A percentile compares a stretch with the other conserved stretches of the same genome.
These are phyloP conservation scores for Ephydatia muelleri DNA, from an alignment of 37 sponge, comb jelly and placozoan species.

Conservation along the genomic window DNA sequence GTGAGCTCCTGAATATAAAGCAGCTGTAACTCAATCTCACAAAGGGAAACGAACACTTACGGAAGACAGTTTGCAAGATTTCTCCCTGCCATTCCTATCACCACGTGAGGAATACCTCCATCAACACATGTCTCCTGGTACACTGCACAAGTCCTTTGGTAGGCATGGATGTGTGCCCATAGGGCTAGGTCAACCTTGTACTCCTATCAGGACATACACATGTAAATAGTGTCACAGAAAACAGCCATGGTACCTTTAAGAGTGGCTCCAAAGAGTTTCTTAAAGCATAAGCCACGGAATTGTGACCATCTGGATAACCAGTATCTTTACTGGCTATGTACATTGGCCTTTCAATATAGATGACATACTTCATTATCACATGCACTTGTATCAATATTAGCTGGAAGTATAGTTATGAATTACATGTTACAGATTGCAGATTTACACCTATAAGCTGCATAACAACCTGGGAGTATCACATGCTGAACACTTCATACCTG, in stretches of 20 bases:
- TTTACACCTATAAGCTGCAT: not conserved
- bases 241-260: conserved; percentile 25
- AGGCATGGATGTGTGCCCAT: conserved; percentile 85
- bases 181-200: conserved; percentile 68
- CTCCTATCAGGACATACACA: conserved; percentile 1
- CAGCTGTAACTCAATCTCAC: not conserved
- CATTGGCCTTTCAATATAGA: conserved; percentile 75
- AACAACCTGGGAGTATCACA: not conserved
- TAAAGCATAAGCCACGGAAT: conserved; percentile 32
- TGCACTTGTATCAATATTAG: conserved; percentile 19
- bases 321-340: conserved; percentile 62
- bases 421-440: not conserved
- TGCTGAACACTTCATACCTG: conserved; percentile 32
- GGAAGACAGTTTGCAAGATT: conserved; percentile 2
- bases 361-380: conserved; percentile 42
- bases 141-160: conserved; percentile 80
- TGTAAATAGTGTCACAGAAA: not conserved
- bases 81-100: conserved; percentile 66
- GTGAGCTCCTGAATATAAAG: not conserved
- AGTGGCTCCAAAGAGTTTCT: conserved; percentile 54
- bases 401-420: too few relatives aligned
- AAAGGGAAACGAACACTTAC: not conserved
- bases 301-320: not conserved
- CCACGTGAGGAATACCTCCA: conserved; percentile 44
- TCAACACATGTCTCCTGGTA: conserved; percentile 40